Conservation (phyloP, 1,140 invertebrate genomes). For the Tachypleus tridentatus region DNA sequence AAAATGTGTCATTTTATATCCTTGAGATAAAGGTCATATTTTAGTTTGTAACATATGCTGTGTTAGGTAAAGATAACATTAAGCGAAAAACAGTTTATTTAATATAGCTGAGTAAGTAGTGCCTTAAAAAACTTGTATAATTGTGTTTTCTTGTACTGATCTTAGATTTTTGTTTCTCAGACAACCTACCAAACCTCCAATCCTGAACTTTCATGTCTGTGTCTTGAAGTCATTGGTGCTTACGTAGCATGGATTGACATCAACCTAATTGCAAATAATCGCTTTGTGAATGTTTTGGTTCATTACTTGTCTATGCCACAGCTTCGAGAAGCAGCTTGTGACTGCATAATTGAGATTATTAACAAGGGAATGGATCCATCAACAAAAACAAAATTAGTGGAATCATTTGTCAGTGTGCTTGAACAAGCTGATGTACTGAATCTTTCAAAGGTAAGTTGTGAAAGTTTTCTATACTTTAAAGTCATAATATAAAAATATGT, state of each 20-base stretch:
- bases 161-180: constrained; percentile 27
- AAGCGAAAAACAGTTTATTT: too few relatives aligned
- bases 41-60: too few relatives aligned
- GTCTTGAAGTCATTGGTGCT: constrained; percentile 44
- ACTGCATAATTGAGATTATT: constrained; percentile 44
- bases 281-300: constrained; percentile 42
- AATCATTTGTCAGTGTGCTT: constrained; percentile 41
- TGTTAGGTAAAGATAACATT: too few relatives aligned
- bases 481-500: too few relatives aligned
- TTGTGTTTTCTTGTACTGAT: too few relatives aligned
- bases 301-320: constrained; percentile 32
- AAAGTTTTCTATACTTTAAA: too few relatives aligned
- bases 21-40: too few relatives aligned
- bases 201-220: constrained; percentile 37
- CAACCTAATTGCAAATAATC: constrained; percentile 43
- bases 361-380: constrained; percentile 47
- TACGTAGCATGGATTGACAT: constrained; percentile 50
- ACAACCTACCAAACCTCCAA: constrained; percentile 34
- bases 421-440: constrained; percentile 35
- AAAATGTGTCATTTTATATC: too few relatives aligned
- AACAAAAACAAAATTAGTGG: constrained; percentile 42
- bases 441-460: constrained; percentile 28
- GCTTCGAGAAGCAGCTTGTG: constrained; percentile 40
- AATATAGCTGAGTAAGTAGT: too few relatives aligned
- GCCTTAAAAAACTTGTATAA: too few relatives aligned